Conservation (phyloP, 2,888 invertebrate genomes). For the Leptinotarsa juncta region DNA sequence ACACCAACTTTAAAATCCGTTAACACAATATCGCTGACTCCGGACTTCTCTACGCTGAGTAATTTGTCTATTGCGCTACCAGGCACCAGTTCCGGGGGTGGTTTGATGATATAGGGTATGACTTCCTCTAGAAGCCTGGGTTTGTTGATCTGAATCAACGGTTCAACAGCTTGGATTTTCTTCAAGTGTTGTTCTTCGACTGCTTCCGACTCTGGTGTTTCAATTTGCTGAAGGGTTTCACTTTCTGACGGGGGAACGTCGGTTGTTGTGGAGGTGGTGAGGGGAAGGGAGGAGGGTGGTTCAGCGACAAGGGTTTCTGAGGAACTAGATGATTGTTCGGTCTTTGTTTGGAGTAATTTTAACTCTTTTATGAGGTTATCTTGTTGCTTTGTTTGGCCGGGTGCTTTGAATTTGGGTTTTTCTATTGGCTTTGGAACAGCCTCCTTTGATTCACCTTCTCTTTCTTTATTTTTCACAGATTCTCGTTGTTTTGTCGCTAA, state of each 20-base stretch:
- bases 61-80: slow-evolving; percentile 57
- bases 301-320: slow-evolving; percentile 35
- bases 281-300: slow-evolving; percentile 35
- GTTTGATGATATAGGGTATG: slow-evolving; percentile 52
- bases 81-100: slow-evolving; percentile 52
- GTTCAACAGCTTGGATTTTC: slow-evolving; percentile 54
- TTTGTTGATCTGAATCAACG: slow-evolving; percentile 53
- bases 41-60: slow-evolving; percentile 53
- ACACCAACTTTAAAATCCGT: slow-evolving; percentile 58
- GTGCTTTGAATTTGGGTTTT: slow-evolving; percentile 25
- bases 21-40: slow-evolving; percentile 52
- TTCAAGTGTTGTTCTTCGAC: slow-evolving; percentile 48
- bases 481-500: neutral
- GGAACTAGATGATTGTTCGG: slow-evolving; percentile 30
- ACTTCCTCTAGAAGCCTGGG: slow-evolving; percentile 54
- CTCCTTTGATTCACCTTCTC: slow-evolving; percentile 4
- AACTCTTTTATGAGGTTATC: slow-evolving; percentile 42
- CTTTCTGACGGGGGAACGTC: slow-evolving; percentile 40
- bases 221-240: slow-evolving; percentile 48
- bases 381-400: slow-evolving; percentile 28
- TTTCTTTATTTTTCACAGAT: neutral
- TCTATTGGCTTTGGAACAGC: slow-evolving; percentile 6
- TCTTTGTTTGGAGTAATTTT: slow-evolving; percentile 38
- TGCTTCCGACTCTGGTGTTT: slow-evolving; percentile 50
- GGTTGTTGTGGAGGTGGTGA: slow-evolving; percentile 44